These are phyloP conservation scores for Danaus chrysippus DNA, from an alignment of 2,888 invertebrate species.

Conservation along the genomic window DNA sequence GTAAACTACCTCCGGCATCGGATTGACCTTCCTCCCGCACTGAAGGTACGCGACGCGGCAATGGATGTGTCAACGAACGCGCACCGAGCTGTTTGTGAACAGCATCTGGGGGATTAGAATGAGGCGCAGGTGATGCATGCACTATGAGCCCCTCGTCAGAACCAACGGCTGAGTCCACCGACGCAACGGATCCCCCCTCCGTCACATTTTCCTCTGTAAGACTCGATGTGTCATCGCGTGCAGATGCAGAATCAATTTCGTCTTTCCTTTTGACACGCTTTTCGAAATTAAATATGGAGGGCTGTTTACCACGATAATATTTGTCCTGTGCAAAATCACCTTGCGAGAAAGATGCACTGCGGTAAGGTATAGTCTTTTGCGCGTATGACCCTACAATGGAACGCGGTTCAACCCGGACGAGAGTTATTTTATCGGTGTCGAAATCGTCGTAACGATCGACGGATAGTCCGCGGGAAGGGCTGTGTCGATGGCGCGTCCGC, in stretches of 20 bases:
- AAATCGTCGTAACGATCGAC: conserved; percentile 71
- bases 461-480: conserved; percentile 69
- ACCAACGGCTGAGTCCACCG: conserved; percentile 80
- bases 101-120: conserved; percentile 68
- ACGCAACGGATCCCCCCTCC: conserved; percentile 76
- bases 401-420: conserved; percentile 79
- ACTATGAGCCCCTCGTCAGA: conserved; percentile 77
- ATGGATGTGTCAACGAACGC: conserved; percentile 74
- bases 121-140: conserved; percentile 62
- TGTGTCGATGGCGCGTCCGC: conserved; percentile 72
- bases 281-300: conserved; percentile 67
- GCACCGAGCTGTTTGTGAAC: conserved; percentile 72
- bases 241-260: conserved; percentile 38
- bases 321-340: conserved; percentile 86
- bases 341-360: conserved; percentile 93
- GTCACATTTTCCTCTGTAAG: conserved; percentile 61
- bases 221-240: conserved; percentile 57
- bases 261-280: conserved; percentile 50
- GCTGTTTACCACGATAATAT: conserved; percentile 60
- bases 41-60: conserved; percentile 66
- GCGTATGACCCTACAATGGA: conserved; percentile 81
- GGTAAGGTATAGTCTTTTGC: conserved; percentile 84
- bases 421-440: conserved; percentile 70
- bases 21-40: conserved; percentile 58
- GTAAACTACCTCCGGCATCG: conserved; percentile 62